Percentiles rank a stretch among this genome's conserved stretches.
Evolutionary conservation across 2,888 invertebrate genomes (phyloP).

Genomic region (Mesochorus sp.): DNA sequence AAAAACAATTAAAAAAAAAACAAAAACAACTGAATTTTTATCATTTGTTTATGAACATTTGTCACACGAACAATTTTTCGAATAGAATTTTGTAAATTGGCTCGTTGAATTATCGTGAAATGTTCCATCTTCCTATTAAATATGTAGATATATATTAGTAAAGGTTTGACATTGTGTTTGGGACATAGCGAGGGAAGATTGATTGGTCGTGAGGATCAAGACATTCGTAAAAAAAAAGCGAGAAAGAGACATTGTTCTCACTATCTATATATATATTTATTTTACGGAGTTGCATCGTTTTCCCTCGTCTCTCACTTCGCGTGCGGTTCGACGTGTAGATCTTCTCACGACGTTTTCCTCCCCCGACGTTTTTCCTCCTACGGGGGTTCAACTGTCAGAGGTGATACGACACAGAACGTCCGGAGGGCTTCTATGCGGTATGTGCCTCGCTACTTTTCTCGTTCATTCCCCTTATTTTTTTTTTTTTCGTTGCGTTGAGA

Average conservation of each 20-base stretch:
- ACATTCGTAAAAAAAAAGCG: slow-evolving; percentile 23
- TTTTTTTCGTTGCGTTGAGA: slow-evolving; percentile 3
- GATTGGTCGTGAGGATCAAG: slow-evolving; percentile 55
- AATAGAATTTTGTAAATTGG: too few relatives aligned
- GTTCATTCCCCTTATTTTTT: neutral
- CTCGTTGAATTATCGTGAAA: too few relatives aligned
- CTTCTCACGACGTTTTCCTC: slow-evolving; percentile 39
- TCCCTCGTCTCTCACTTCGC: slow-evolving; percentile 42
- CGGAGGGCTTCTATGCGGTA: slow-evolving; percentile 24
- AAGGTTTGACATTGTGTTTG: slow-evolving; percentile 37
- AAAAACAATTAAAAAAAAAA: too few relatives aligned
- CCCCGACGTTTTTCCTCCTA: slow-evolving; percentile 38
- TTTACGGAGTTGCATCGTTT: slow-evolving; percentile 12
- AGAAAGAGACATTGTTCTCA: neutral
- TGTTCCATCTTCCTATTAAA: neutral
- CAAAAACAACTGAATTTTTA: too few relatives aligned
- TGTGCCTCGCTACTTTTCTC: slow-evolving; percentile 4
- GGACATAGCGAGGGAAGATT: slow-evolving; percentile 55
- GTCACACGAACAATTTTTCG: too few relatives aligned
- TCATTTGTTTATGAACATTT: too few relatives aligned
- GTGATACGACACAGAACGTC: slow-evolving; percentile 50
- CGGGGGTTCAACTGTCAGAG: slow-evolving; percentile 50
- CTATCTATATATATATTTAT: neutral
- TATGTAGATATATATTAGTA: neutral
- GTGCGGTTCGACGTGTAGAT: slow-evolving; percentile 48